A percentile compares a stretch with the other conserved stretches of the same genome.
phyloP scores from a whole-genome alignment of 1,140 invertebrate species.

The Dinoponera quadriceps region DNA sequence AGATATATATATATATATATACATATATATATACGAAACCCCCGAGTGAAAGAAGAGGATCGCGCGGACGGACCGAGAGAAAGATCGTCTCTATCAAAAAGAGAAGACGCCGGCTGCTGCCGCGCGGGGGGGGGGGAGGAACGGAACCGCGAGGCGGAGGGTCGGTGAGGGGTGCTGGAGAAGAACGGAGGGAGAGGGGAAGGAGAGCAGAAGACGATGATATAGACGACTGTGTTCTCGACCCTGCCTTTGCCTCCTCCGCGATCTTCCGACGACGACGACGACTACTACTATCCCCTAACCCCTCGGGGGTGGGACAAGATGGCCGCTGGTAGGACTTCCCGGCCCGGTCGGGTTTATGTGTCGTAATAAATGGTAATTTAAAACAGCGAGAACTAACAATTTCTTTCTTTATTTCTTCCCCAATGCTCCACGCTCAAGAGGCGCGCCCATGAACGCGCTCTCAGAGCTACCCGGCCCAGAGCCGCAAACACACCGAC shows the following conservation, averaged over 20 bases:
- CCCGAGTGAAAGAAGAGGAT: conserved; percentile 25
- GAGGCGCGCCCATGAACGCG: conserved; percentile 48
- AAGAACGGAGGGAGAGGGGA: conserved; percentile 16
- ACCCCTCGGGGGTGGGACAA: conserved; percentile 77
- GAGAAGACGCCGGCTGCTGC: not conserved
- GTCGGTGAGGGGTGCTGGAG: conserved; percentile 13
- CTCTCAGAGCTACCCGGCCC: conserved; percentile 26
- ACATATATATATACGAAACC: conserved; percentile 21
- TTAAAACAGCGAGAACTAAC: conserved; percentile 86
- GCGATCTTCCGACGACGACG: conserved; percentile 13
- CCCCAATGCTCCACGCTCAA: conserved; percentile 68
- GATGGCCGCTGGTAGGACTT: conserved; percentile 83
- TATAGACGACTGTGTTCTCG: conserved; percentile 71
- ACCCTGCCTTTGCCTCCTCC: conserved; percentile 34
- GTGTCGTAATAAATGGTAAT: conserved; percentile 86
- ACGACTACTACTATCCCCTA: conserved; percentile 14
- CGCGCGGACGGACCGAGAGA: conserved; percentile 16
- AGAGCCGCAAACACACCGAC: conserved; percentile 20
- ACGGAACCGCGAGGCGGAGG: not conserved
- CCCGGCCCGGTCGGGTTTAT: conserved; percentile 81
- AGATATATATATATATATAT: not conserved
- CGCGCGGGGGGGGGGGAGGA: conserved; percentile 40
- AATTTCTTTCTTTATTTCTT: conserved; percentile 86
- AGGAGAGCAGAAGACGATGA: conserved; percentile 70
- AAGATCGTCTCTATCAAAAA: conserved; percentile 31